Base-by-base conservation (phyloP, 1,140 invertebrate species). In the Magallana angulata region DNA sequence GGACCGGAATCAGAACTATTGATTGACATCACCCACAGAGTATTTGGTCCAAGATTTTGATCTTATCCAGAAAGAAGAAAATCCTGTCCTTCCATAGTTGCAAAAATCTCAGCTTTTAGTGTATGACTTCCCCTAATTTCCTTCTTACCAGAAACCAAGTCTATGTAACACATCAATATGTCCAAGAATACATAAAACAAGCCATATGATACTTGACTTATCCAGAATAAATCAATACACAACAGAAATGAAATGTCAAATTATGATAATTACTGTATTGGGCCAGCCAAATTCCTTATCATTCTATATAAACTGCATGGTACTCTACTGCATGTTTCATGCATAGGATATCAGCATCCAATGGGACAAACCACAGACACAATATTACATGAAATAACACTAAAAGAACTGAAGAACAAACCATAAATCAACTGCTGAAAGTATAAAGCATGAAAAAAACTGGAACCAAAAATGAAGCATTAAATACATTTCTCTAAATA, bases 231-330 rank as follows among this genome's bases (percentile, higher is more conserved):
- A 76, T 76, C 68, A 76, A 76, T 76, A 76, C 68, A 36, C 36
- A 76, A 18, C 68, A 76, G 68, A 76, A 76, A 76, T 76, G 68
- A 76, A 76, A 76, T 76, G 68, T 76, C 68, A 76, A 76, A 76
- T 76, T 76, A 76, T 76, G 68, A 76, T 76, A 76, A 76, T 76
- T 76, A 30, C 36, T 18, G 68, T 24, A 76, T 30, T 76, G 36
- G 68, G 24, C 68, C 36, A 36, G 68, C 68, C 68, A 76, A 76
- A 76, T 36, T 36, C 36, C 60, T 30, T 36, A 76, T 36, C 68
- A 76, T 9, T 30, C 36, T 30, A 76, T 76, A 30, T 12, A 12
- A 76, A 36, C 68, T 76, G n/a, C n/a, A n/a, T n/a, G 9, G 24
- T 76, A 36, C 18, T 76, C 68, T 76, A 76, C 68, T 76, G 68